Percentiles rank a stretch among this genome's conserved stretches.
These are phyloP conservation scores for Sinodicranocentrus sp. DNA, from an alignment of 2,888 invertebrate species.

Conservation along the genomic window DNA sequence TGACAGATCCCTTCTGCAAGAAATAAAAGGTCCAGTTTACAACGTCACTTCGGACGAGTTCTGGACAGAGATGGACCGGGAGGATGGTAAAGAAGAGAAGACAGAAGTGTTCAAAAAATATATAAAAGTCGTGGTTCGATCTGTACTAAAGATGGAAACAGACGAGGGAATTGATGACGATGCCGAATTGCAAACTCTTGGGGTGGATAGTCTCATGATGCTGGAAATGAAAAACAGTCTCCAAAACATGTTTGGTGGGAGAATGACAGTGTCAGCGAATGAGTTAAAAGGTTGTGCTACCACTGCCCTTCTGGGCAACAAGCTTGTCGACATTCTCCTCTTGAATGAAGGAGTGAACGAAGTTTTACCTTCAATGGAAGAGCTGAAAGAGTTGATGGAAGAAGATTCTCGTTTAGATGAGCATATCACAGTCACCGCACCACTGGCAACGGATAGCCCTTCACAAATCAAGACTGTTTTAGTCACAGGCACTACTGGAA, in stretches of 20 bases:
- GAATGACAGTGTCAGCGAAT: constrained; percentile 17
- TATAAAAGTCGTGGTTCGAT: constrained; percentile 31
- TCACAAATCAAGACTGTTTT: constrained; percentile 14
- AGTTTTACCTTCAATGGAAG: constrained; percentile 6
- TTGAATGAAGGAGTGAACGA: background rate
- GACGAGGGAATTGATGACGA: constrained; percentile 35
- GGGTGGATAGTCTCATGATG: constrained; percentile 47
- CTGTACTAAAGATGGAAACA: constrained; percentile 22
- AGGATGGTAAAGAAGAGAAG: constrained; percentile 20
- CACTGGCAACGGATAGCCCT: background rate
- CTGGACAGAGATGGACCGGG: constrained; percentile 36
- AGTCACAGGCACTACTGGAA: constrained; percentile 60
- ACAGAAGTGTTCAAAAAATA: constrained; percentile 33
- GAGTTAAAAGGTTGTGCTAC: constrained; percentile 36
- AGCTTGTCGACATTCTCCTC: constrained; percentile 44
- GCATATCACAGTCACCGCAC: background rate
- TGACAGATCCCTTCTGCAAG: constrained; percentile 29
- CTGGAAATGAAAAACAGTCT: constrained; percentile 42
- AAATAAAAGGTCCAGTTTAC: background rate
- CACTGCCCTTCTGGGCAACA: background rate
- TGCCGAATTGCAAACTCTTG: constrained; percentile 34
- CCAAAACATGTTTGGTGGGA: constrained; percentile 29
- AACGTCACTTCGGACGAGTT: constrained; percentile 43
- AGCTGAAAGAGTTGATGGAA: constrained; percentile 24
- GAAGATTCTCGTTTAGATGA: constrained; percentile 25